phyloP scores from a whole-genome alignment of 2,797 vertebrate species.

The Gymnopithys bicolor region DNA sequence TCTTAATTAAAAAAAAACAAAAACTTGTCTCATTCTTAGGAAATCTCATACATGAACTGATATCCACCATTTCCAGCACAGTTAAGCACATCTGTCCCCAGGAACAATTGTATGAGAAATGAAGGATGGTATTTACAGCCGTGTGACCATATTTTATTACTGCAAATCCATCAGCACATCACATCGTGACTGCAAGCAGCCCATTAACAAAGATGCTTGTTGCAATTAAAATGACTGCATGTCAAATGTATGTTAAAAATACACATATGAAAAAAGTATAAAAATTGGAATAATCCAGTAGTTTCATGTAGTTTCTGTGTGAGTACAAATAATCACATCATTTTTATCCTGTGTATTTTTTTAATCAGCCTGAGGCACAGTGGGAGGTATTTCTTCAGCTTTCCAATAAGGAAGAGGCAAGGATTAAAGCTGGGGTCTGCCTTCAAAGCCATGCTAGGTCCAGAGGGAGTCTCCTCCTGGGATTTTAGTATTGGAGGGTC shows the following conservation, averaged over 20 bases:
- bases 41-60: background rate
- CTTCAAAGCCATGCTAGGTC: slow-evolving; percentile 75
- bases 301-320: background rate
- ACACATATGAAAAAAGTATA: background rate
- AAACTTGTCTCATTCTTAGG: background rate
- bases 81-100: background rate
- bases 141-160: background rate
- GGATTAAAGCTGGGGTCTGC: slow-evolving; percentile 48
- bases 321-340: slow-evolving; percentile 59
- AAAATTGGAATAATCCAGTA: background rate
- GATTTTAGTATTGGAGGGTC: slow-evolving; percentile 64
- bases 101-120: background rate
- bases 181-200: background rate
- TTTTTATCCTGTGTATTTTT: slow-evolving; percentile 46
- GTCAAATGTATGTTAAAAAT: background rate
- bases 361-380: slow-evolving; percentile 61
- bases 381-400: slow-evolving; percentile 28
- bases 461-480: slow-evolving; percentile 68
- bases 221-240: background rate
- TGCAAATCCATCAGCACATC: background rate
- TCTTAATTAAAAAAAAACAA: background rate
- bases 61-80: background rate
- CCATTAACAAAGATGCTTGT: background rate
- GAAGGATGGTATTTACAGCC: background rate
- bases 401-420: slow-evolving; percentile 29